phyloP scores from a whole-genome alignment of 1,140 invertebrate genomes.

The Sycophaga agraensis region DNA sequence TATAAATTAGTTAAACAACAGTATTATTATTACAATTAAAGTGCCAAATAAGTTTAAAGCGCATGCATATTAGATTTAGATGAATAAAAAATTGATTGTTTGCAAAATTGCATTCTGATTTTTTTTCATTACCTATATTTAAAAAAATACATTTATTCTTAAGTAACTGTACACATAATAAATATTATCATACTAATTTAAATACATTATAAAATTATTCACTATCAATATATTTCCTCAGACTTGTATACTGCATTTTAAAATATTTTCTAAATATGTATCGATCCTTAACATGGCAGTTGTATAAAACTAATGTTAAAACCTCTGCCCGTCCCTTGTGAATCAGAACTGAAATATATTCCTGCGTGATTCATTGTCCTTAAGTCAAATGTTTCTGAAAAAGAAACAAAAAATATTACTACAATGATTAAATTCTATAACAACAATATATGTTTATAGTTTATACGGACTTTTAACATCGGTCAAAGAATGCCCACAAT shows the following conservation, averaged over 20 bases:
- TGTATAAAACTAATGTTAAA: constrained; percentile 43
- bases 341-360: constrained; percentile 39
- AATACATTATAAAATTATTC: neutral
- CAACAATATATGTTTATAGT: neutral
- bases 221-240: neutral
- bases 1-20: too few relatives aligned
- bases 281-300: constrained; percentile 29
- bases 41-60: neutral
- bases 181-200: neutral
- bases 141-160: neutral
- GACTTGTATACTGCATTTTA: neutral
- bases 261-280: neutral
- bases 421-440: constrained; percentile 8
- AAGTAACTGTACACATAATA: neutral
- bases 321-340: constrained; percentile 37
- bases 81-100: constrained; percentile 24
- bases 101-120: too few relatives aligned
- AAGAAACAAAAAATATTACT: constrained; percentile 12
- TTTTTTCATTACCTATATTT: too few relatives aligned
- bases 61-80: too few relatives aligned
- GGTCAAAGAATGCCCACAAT: constrained; percentile 43
- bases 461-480: constrained; percentile 40
- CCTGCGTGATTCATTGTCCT: constrained; percentile 31
- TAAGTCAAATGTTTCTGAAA: constrained; percentile 41
- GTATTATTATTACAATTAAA: too few relatives aligned